Percentiles rank a stretch among this genome's conserved stretches.
These are phyloP conservation scores for Cebidichthys violaceus DNA, from an alignment of 2,113 vertebrate species.

Conservation along the genomic window DNA sequence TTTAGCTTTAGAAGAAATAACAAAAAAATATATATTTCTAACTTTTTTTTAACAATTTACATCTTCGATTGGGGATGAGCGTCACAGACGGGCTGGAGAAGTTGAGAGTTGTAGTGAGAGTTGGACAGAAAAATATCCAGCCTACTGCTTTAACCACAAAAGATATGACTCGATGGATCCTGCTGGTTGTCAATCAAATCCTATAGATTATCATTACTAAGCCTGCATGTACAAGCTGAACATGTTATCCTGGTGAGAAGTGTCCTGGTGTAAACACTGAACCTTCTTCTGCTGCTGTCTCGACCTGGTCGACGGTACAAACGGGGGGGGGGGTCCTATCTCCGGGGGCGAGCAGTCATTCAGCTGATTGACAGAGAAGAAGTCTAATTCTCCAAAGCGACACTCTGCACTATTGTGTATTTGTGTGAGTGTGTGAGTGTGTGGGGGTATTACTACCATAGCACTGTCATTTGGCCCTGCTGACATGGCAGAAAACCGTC, in stretches of 20 bases:
- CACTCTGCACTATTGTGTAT: constrained; percentile 38
- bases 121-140: not conserved
- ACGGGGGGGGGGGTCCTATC: constrained; percentile 25
- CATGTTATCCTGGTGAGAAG: not conserved
- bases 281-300: constrained; percentile 18
- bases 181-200: not conserved
- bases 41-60: not conserved
- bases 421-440: constrained; percentile 35
- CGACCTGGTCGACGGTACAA: not conserved
- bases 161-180: too few relatives aligned
- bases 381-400: constrained; percentile 49
- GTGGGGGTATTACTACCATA: constrained; percentile 60
- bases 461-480: constrained; percentile 80
- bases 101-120: not conserved
- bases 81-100: not conserved
- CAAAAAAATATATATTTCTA: not conserved
- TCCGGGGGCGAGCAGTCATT: constrained; percentile 27
- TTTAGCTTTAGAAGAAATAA: not conserved
- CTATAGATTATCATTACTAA: not conserved
- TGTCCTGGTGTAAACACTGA: constrained; percentile 14
- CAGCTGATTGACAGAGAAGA: constrained; percentile 60
- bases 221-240: not conserved
- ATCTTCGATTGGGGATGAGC: not conserved
- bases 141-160: not conserved
- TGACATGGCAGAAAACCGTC: constrained; percentile 84